Evolutionary conservation across 2,888 invertebrate species (phyloP).

Genomic region (Biston stratarius): DNA sequence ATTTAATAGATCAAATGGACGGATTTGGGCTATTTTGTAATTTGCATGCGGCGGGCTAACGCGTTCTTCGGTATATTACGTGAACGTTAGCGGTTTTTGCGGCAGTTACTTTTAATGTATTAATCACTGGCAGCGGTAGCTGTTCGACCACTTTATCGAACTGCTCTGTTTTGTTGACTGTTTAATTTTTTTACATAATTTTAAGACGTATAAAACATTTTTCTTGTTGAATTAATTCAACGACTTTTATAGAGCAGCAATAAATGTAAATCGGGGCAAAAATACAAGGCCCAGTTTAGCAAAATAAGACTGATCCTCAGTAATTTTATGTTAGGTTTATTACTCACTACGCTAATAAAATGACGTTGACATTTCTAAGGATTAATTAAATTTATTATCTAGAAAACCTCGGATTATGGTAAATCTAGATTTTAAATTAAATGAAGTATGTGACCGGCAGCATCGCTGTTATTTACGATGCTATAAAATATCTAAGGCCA

Average conservation of each 20-base stretch:
- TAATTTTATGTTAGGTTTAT: conserved; percentile 38
- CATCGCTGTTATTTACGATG: conserved; percentile 28
- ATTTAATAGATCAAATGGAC: conserved; percentile 66
- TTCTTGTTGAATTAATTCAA: conserved; percentile 25
- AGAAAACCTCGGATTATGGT: conserved; percentile 39
- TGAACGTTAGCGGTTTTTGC: conserved; percentile 43
- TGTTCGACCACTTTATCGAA: conserved; percentile 14
- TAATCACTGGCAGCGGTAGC: conserved; percentile 21
- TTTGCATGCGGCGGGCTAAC: conserved; percentile 53
- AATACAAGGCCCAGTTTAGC: conserved; percentile 11
- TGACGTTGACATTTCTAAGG: conserved; percentile 40
- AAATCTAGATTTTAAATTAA: conserved; percentile 43
- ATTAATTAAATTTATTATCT: conserved; percentile 40
- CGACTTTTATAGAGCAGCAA: conserved; percentile 18
- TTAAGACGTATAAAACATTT: conserved; percentile 9
- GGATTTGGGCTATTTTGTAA: conserved; percentile 54
- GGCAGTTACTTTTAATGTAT: conserved; percentile 25
- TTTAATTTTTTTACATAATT: conserved; percentile 4
- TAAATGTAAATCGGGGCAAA: conserved; percentile 24
- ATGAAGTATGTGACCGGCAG: conserved; percentile 33
- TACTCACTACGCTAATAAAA: conserved; percentile 36
- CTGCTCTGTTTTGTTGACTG: conserved; percentile 9
- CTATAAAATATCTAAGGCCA: conserved; percentile 34
- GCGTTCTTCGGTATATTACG: conserved; percentile 44
- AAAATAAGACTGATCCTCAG: conserved; percentile 18